Conservation (phyloP, 2,113 vertebrate species). For the Neotoma lepida region DNA sequence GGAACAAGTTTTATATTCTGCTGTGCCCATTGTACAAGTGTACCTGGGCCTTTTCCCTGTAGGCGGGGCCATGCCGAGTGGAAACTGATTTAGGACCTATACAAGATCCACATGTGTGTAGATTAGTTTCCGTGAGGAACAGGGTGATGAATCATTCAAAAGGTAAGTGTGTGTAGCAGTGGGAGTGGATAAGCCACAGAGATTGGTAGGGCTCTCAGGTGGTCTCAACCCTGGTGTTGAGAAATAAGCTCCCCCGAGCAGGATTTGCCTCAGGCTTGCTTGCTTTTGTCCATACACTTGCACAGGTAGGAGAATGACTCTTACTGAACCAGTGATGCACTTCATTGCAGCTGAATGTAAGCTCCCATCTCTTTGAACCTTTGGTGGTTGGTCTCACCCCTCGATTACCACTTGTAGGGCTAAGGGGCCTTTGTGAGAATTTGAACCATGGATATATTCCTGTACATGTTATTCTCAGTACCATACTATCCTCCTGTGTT, state of each 20-base stretch:
- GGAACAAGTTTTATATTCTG: neutral
- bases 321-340: neutral
- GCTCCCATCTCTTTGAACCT: neutral
- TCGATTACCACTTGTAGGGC: neutral
- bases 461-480: neutral
- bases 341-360: neutral
- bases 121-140: constrained; percentile 25
- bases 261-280: neutral
- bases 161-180: neutral
- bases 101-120: constrained; percentile 5
- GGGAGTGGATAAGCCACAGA: neutral
- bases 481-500: neutral
- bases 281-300: neutral
- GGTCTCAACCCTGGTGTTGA: neutral
- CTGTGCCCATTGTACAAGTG: neutral
- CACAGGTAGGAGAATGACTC: neutral
- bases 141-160: neutral
- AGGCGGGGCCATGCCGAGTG: neutral
- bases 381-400: neutral
- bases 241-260: neutral
- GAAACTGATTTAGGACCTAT: constrained; percentile 12
- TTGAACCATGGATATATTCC: neutral
- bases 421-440: neutral
- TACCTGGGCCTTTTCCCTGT: neutral
- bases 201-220: neutral